Evolutionary conservation across 2,888 invertebrate species (phyloP).

Genomic region (Drosophila rubida): DNA sequence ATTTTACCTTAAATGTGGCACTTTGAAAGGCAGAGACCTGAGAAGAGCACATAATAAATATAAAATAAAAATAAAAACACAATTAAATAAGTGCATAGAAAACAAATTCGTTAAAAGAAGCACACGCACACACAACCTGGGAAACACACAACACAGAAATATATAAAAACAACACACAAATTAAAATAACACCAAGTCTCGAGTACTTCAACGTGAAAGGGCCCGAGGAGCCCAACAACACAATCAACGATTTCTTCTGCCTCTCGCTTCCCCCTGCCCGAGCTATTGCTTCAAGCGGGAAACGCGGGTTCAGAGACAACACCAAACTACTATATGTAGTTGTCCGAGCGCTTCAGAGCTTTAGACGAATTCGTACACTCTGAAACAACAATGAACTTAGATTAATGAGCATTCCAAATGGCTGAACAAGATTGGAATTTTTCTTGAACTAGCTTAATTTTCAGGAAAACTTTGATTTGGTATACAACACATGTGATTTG

Average conservation of each 20-base stretch:
- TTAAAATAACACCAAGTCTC: conserved; percentile 66
- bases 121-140: conserved; percentile 16
- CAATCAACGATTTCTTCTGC: conserved; percentile 8
- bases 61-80: conserved; percentile 60
- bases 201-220: conserved; percentile 56
- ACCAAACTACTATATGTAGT: conserved; percentile 6
- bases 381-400: background rate
- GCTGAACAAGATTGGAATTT: too few species aligned
- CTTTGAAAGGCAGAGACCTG: conserved; percentile 70
- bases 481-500: too few species aligned
- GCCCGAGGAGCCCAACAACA: conserved; percentile 34
- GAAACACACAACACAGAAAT: conserved; percentile 13
- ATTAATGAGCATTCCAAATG: too few species aligned
- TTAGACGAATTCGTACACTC: background rate
- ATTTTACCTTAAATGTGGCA: conserved; percentile 79
- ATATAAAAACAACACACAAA: conserved; percentile 59
- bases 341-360: background rate
- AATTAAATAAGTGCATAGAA: conserved; percentile 79
- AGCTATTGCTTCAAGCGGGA: background rate
- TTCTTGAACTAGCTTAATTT: too few species aligned
- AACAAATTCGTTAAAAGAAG: conserved; percentile 52
- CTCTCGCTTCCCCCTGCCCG: background rate
- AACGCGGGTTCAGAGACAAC: conserved; percentile 18
- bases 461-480: too few species aligned
- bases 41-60: conserved; percentile 78